A percentile compares a stretch with the other conserved stretches of the same genome.
These are phyloP conservation scores for Apolygus lucorum DNA, from an alignment of 1,140 invertebrate species.

Conservation along the genomic window DNA sequence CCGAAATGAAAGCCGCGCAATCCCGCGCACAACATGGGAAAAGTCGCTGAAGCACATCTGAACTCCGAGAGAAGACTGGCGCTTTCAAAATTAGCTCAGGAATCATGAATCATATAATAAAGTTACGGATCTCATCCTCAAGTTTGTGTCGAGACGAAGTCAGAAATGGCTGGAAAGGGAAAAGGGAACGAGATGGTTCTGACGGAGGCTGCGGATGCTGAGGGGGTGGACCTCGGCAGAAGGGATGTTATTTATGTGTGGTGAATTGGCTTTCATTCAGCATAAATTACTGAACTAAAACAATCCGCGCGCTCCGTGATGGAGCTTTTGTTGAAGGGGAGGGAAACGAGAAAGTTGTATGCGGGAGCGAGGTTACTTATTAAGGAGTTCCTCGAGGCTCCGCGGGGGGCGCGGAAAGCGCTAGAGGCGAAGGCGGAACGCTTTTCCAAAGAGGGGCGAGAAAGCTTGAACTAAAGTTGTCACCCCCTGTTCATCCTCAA, in stretches of 20 bases:
- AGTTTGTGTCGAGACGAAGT: slow-evolving; percentile 18
- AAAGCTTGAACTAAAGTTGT: slow-evolving; percentile 5
- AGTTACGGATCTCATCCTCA: slow-evolving; percentile 23
- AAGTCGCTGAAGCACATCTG: no score
- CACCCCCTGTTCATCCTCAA: slow-evolving; percentile 6
- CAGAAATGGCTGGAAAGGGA: not conserved
- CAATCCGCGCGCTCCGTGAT: slow-evolving; percentile 6
- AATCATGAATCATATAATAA: slow-evolving; percentile 28
- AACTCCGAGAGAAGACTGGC: no score
- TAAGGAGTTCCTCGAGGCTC: slow-evolving; percentile 16
- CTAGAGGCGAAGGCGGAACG: not conserved
- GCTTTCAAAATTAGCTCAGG: slow-evolving; percentile 23
- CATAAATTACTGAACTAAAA: slow-evolving; percentile 26
- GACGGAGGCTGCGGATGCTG: not conserved
- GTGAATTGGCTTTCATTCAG: slow-evolving; percentile 28
- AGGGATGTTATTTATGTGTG: slow-evolving; percentile 26
- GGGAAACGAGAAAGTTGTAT: slow-evolving; percentile 7
- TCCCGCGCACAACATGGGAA: no score
- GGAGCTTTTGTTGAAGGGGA: slow-evolving; percentile 18
- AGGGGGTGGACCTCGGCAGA: not conserved
- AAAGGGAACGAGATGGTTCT: not conserved
- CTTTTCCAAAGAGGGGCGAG: not conserved
- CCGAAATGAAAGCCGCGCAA: not conserved
- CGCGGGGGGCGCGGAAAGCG: not conserved
- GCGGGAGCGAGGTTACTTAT: slow-evolving; percentile 16